Conservation (phyloP, 1,140 invertebrate genomes). For the Sesamia nonagrioides region DNA sequence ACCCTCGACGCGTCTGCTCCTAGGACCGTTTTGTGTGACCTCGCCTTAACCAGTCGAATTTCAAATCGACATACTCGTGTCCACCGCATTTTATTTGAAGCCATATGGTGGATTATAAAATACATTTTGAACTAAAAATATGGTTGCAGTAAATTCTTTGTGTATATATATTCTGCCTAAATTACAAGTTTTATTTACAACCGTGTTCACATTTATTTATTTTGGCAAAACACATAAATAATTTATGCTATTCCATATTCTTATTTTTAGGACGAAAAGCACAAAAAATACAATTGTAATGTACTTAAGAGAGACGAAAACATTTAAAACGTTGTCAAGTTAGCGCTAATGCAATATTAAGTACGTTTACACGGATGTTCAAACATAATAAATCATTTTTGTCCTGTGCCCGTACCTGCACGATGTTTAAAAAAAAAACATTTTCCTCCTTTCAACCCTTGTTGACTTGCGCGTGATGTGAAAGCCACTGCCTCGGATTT, state of each 20-base stretch:
- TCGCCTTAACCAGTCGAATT: constrained; percentile 19
- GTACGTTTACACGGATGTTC: constrained; percentile 46
- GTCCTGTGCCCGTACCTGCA: constrained; percentile 35
- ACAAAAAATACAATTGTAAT: constrained; percentile 36
- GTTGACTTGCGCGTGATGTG: constrained; percentile 48
- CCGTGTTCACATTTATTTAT: not conserved
- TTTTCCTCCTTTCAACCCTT: constrained; percentile 42
- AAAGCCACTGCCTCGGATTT: constrained; percentile 38
- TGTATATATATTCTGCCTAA: not conserved
- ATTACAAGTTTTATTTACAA: constrained; percentile 3
- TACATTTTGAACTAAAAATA: constrained; percentile 8
- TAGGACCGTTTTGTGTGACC: constrained; percentile 28
- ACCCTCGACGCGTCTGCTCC: not conserved
- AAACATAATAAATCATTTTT: constrained; percentile 51
- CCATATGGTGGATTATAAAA: constrained; percentile 18
- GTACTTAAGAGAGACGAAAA: constrained; percentile 32
- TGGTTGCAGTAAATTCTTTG: not conserved
- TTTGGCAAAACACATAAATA: not conserved
- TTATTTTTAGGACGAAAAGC: constrained; percentile 15
- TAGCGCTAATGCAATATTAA: constrained; percentile 49
- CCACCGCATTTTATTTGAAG: constrained; percentile 27
- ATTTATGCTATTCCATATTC: constrained; percentile 16
- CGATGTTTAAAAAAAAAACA: constrained; percentile 33
- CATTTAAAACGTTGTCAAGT: constrained; percentile 44
- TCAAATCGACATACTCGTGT: constrained; percentile 13